Percentiles rank a stretch among this genome's conserved stretches.
phyloP scores from a whole-genome alignment of 2,888 invertebrate species.

The Rhimphoctona megacephalus region DNA sequence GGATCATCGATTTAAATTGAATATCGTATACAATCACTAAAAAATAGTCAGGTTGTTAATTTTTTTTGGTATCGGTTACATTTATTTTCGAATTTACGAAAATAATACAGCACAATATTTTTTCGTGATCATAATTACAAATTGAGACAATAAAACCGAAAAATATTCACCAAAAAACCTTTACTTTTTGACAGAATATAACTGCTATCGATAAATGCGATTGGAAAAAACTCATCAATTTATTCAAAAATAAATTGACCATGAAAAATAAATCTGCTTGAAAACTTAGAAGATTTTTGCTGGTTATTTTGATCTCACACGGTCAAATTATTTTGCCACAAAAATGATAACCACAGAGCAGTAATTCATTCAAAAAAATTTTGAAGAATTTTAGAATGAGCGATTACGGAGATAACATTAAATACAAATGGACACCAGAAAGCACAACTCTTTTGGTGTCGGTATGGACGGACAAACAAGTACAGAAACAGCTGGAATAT shows the following conservation, averaged over 20 bases:
- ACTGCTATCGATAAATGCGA: no score
- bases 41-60: background rate
- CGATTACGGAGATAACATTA: conserved; percentile 77
- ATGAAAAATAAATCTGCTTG: background rate
- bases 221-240: no score
- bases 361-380: background rate
- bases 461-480: conserved; percentile 83
- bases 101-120: background rate
- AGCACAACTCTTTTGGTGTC: conserved; percentile 83
- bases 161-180: background rate
- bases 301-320: background rate
- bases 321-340: background rate
- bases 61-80: background rate
- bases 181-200: no score
- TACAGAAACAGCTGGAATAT: conserved; percentile 82
- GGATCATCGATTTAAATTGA: background rate
- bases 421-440: conserved; percentile 84
- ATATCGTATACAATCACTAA: background rate
- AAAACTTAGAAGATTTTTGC: background rate
- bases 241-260: no score
- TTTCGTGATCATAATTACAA: background rate
- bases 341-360: background rate
- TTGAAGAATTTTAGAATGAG: conserved; percentile 73
- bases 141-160: background rate
- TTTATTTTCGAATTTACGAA: background rate